Evolutionary conservation across 2,113 vertebrate species (phyloP).

Genomic region (Ailuropoda melanoleuca): DNA sequence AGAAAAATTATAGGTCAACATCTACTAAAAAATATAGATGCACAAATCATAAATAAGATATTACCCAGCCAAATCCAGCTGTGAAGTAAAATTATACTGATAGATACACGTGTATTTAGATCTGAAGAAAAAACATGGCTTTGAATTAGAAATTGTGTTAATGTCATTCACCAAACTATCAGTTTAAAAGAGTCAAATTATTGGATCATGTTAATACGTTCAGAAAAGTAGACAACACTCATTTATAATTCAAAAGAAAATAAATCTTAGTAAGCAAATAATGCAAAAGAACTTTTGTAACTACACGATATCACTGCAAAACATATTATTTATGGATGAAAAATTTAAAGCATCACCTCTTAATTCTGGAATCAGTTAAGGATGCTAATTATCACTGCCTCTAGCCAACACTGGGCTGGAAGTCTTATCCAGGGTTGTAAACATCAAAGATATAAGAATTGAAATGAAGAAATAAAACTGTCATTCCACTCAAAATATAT

Average conservation of each 20-base stretch:
- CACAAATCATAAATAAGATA: not conserved
- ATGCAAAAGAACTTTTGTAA: not conserved
- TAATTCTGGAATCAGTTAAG: not conserved
- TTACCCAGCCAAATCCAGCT: not conserved
- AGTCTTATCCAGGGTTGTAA: not conserved
- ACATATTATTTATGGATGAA: not conserved
- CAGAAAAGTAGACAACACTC: not conserved
- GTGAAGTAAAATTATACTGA: not conserved
- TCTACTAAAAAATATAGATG: not conserved
- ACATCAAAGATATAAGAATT: not conserved
- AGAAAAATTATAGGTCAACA: not conserved
- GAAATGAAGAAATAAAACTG: not conserved
- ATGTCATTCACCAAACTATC: not conserved
- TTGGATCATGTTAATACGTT: not conserved
- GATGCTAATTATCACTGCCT: not conserved
- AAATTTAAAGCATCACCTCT: not conserved
- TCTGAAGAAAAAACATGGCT: not conserved
- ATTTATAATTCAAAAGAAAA: not conserved
- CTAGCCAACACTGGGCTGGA: not conserved
- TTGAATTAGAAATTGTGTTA: not conserved
- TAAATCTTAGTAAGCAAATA: not conserved
- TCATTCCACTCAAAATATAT: not conserved
- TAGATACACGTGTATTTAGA: not conserved
- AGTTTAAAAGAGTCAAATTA: not conserved
- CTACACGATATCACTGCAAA: not conserved